These are phyloP conservation scores for Zelostemma sp. DNA, from an alignment of 1,140 invertebrate species.

Conservation along the genomic window DNA sequence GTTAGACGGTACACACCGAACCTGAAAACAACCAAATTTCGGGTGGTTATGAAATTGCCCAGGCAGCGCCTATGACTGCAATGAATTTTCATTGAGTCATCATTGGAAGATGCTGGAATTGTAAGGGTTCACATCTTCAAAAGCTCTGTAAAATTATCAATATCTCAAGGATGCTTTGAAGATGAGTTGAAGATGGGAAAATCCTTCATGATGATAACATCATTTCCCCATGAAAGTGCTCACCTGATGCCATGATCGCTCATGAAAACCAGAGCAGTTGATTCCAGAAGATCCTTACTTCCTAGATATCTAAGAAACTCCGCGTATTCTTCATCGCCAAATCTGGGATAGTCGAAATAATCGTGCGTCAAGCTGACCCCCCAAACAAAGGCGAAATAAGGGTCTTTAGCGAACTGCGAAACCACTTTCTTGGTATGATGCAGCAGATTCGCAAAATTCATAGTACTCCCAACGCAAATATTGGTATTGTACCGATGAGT, in stretches of 20 bases:
- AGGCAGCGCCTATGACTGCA: too few species aligned
- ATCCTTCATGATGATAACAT: too few species aligned
- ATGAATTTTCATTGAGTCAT: too few species aligned
- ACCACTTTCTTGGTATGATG: constrained; percentile 68
- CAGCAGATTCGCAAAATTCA: constrained; percentile 65
- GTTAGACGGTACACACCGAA: constrained; percentile 77
- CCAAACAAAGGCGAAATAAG: constrained; percentile 70
- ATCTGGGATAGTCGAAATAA: constrained; percentile 61
- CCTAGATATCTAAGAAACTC: constrained; percentile 52
- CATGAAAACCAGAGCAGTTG: constrained; percentile 75
- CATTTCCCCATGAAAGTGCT: too few species aligned
- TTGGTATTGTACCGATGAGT: constrained; percentile 67
- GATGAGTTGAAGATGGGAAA: too few species aligned
- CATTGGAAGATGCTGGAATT: too few species aligned
- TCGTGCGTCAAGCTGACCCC: constrained; percentile 69
- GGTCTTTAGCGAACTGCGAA: constrained; percentile 66
- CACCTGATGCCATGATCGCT: constrained; percentile 78
- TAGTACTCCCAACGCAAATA: constrained; percentile 68
- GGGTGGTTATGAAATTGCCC: too few species aligned
- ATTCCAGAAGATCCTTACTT: constrained; percentile 55
- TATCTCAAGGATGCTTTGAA: too few species aligned
- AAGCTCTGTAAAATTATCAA: too few species aligned
- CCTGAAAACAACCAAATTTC: constrained; percentile 23
- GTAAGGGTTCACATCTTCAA: too few species aligned
- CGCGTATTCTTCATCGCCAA: constrained; percentile 62